These are phyloP conservation scores for Drosophila birchii DNA, from an alignment of 2,888 invertebrate species.

Conservation along the genomic window DNA sequence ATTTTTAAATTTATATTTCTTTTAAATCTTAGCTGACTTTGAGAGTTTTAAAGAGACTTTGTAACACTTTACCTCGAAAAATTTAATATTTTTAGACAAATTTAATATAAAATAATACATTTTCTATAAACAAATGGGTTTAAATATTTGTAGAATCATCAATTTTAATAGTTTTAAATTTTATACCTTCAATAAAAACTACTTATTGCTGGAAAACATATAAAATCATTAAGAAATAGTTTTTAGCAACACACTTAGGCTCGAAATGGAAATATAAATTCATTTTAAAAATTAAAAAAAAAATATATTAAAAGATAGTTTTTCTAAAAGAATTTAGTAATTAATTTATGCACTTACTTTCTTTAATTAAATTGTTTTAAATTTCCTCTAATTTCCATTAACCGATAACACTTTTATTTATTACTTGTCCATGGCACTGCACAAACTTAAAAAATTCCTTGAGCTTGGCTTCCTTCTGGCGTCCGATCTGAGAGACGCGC, in stretches of 20 bases:
- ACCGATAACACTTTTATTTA: constrained; percentile 13
- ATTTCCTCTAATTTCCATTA: background rate
- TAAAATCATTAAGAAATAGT: background rate
- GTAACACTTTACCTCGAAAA: background rate
- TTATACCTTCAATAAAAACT: background rate
- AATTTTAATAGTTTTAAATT: background rate
- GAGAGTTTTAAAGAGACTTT: background rate
- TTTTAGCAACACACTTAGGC: background rate
- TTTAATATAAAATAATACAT: background rate
- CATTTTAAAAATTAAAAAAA: no score
- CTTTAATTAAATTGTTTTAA: background rate
- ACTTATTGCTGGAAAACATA: no score
- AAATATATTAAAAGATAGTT: no score
- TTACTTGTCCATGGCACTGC: constrained; percentile 12
- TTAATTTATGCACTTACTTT: constrained; percentile 8
- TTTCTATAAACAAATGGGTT: background rate
- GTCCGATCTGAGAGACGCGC: constrained; percentile 64
- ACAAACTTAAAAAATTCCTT: background rate
- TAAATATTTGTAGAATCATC: no score
- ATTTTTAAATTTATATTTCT: background rate
- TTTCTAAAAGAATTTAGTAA: background rate
- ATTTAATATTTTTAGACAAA: background rate
- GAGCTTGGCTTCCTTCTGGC: constrained; percentile 15
- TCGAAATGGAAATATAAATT: no score
- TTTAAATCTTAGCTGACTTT: background rate